Evolutionary conservation across 2,888 invertebrate species (phyloP).

Genomic region (Netelia virgata): DNA sequence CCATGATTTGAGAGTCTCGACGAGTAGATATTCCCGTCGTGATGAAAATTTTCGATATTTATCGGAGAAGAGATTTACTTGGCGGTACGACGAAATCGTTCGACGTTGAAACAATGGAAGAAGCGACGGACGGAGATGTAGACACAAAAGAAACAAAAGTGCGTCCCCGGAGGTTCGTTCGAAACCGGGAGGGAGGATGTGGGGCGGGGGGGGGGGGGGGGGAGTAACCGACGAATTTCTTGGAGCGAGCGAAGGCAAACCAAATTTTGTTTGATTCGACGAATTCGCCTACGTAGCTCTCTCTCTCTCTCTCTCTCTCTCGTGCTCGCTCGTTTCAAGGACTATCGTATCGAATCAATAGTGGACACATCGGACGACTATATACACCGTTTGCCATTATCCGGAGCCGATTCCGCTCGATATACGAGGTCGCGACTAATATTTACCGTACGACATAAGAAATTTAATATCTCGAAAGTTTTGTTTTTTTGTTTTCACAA

Average conservation of each 20-base stretch:
- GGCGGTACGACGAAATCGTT: slow-evolving; percentile 2
- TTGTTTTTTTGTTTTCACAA: too few relatives aligned
- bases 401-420: not conserved
- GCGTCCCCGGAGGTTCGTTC: not conserved
- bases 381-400: not conserved
- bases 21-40: not conserved
- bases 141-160: slow-evolving; percentile 61
- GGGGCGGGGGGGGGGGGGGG: slow-evolving; percentile 25
- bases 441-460: too few relatives aligned
- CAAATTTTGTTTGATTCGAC: slow-evolving; percentile 67
- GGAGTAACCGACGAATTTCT: slow-evolving; percentile 48
- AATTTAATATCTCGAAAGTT: too few relatives aligned
- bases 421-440: not conserved
- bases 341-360: slow-evolving; percentile 23
- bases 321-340: slow-evolving; percentile 46
- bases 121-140: slow-evolving; percentile 41
- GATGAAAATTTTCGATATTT: slow-evolving; percentile 8
- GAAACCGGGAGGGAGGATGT: slow-evolving; percentile 17
- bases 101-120: slow-evolving; percentile 39
- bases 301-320: slow-evolving; percentile 32
- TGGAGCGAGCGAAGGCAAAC: slow-evolving; percentile 39
- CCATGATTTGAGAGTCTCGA: not conserved
- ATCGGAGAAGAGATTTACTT: not conserved
- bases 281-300: slow-evolving; percentile 52
- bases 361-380: slow-evolving; percentile 14